Conservation (phyloP, 2,797 vertebrate species). For the Urocyon cinereoargenteus region DNA sequence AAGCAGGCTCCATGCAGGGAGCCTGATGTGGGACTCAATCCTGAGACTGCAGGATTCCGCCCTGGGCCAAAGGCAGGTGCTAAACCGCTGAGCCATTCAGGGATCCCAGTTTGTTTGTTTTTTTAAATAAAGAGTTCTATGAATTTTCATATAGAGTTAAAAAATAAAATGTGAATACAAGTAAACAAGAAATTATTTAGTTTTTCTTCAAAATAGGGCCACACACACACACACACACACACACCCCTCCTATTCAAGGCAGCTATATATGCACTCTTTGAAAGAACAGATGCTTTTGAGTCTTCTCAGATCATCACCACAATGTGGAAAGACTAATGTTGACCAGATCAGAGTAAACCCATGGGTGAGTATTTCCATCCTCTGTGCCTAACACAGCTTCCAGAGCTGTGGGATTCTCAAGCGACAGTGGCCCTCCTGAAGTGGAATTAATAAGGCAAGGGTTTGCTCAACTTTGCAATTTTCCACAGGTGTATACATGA, state of each 20-base stretch:
- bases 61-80: too few relatives aligned
- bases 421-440: neutral
- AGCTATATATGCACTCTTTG: neutral
- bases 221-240: neutral
- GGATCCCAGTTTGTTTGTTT: too few relatives aligned
- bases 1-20: too few relatives aligned
- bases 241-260: neutral
- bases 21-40: too few relatives aligned
- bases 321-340: neutral
- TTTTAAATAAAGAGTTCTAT: neutral
- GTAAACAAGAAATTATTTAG: neutral
- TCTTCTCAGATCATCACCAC: neutral
- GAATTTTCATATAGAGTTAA: conserved; percentile 7
- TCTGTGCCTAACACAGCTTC: neutral
- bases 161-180: conserved; percentile 48
- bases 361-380: neutral
- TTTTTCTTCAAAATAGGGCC: neutral
- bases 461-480: conserved; percentile 57
- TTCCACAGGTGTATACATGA: conserved; percentile 54
- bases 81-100: too few relatives aligned
- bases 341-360: neutral
- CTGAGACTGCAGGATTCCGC: too few relatives aligned
- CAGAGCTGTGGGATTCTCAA: neutral
- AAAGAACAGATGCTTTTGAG: neutral
- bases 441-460: conserved; percentile 52